Base-by-base conservation (phyloP, 2,797 vertebrate species). In the Centropyge bicolor region DNA sequence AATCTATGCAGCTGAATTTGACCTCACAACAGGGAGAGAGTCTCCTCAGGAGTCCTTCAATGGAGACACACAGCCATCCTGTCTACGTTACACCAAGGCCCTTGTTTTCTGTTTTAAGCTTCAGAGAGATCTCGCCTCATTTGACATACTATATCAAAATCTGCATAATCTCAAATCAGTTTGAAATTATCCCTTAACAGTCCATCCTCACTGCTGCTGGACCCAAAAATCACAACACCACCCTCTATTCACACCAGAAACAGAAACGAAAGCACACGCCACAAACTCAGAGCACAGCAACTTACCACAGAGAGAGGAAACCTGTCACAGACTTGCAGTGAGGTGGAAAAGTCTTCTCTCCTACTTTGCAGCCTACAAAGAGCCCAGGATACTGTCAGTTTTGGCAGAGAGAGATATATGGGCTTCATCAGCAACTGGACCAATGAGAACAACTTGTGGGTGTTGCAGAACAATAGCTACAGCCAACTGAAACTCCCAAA, bases 371-470 rank as follows among this genome's bases (percentile, higher is more conserved):
- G 71, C 59, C 55, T 43, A 74, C 74, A 78, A 82, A 75, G 49
- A 81, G 62, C 63, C 63, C 5, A 38, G 65, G 61, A 75, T 62
- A 17, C 62, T 80, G 67, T 78, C 82, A 78, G 63, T 31, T 88
- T 83, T 67, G 81, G 73, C 74, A 66, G 65, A 56, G 77, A 72
- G 65, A 75, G 81, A 84, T 84, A 82, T 88, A 84, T 70, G 12
- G 48, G 68, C 81, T 86, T 74, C 77, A 86, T 77, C 54, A 69
- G 56, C 40, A 41, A 54, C 77, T 57, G 78, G 76, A 84, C 89
- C 91, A 91, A 87, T 91, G 66, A 79, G 65, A 80, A 40, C n/a
- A 75, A 67, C 71, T 60, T 41, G 79, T 83, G 77, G 83, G 84
- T 85, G 88, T 76, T 85, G 71, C 76, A 71, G 76, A 88, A 89